Conservation (phyloP, 2,888 invertebrate genomes). For the Buathra laborator region DNA sequence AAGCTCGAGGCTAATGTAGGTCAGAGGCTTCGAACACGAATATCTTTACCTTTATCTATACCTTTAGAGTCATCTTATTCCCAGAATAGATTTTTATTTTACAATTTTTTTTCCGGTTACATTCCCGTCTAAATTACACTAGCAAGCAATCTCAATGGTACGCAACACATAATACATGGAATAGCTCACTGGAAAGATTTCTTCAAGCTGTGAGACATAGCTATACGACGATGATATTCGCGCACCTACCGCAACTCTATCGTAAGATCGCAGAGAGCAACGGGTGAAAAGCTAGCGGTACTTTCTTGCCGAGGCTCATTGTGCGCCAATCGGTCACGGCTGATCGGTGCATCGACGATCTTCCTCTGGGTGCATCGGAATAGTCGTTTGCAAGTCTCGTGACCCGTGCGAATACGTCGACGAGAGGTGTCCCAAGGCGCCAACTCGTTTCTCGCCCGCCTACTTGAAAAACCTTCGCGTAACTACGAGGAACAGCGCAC, state of each 20-base stretch:
- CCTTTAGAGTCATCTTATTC: slow-evolving; percentile 25
- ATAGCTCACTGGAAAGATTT: slow-evolving; percentile 51
- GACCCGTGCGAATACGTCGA: slow-evolving; percentile 32
- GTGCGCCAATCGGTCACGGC: slow-evolving; percentile 82
- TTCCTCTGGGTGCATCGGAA: slow-evolving; percentile 62
- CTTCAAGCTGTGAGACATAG: slow-evolving; percentile 72
- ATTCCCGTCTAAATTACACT: not conserved
- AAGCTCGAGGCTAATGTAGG: slow-evolving; percentile 65
- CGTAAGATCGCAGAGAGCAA: slow-evolving; percentile 70
- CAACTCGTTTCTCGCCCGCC: slow-evolving; percentile 73
- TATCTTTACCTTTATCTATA: not conserved
- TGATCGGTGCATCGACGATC: slow-evolving; percentile 80
- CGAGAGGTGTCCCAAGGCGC: slow-evolving; percentile 77
- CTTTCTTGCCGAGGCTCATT: slow-evolving; percentile 82
- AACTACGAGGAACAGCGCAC: slow-evolving; percentile 8
- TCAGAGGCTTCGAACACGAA: slow-evolving; percentile 64
- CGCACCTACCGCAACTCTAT: slow-evolving; percentile 65
- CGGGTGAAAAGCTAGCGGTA: slow-evolving; percentile 81
- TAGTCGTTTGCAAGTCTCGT: slow-evolving; percentile 66
- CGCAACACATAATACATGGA: slow-evolving; percentile 16
- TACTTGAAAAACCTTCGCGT: slow-evolving; percentile 63
- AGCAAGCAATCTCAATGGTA: not conserved
- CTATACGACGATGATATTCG: slow-evolving; percentile 32
- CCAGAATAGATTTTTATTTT: not conserved
- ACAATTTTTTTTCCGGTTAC: not conserved